Evolutionary conservation across 64 coral and sea anemone species (phyloP), one percentile per base, ranked within the genome.

Genomic region (Actinia equina): DNA sequence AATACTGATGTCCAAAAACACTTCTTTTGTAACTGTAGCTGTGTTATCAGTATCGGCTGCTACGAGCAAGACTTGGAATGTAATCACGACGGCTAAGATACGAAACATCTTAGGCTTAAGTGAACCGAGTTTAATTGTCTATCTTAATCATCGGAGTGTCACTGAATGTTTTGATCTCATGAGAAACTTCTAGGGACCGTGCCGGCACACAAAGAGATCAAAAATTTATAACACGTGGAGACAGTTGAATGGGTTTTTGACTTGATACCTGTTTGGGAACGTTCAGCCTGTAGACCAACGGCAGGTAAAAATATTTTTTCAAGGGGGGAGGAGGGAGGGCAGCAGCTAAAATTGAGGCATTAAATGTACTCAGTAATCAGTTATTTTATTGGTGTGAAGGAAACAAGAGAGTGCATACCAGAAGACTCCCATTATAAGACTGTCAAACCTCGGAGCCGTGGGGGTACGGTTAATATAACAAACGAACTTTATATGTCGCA

Each of bases 1-100:
- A 17, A 94, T 94, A 6, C 9, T 82, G 17, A 98, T 85, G 52
- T 98, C 93, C 18, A 98, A 84, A 85, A 87, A 94, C 17, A 89
- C 90, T 84, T 98, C 80, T 17, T 89, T 88, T 23, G 96, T 98
- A 4, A 98, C 90, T 5, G 84, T 70, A 22, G 94, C 17, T 22
- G 88, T 87, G 1, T 77, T 44, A 9, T 92, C 94, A 20, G 91
- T 71, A 19, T 80, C 53, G 2, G 84, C 79, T 20, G 46, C 85
- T 52, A 95, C 52, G 43, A 88, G 64, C 65, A 25, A 26, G 52
- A 71, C 20, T 26, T 71, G 17, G 87, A 17, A 85, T 67, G 37
- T 10, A 88, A 59, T 27, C 20, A 43, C 41, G 79, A 60, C 41
- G 56, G 25, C 69, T 26, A 74, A 41, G 0, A 26, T 37, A 7